Evolutionary conservation across 2,888 invertebrate species (phyloP).

Genomic region (Dynastes grantii): DNA sequence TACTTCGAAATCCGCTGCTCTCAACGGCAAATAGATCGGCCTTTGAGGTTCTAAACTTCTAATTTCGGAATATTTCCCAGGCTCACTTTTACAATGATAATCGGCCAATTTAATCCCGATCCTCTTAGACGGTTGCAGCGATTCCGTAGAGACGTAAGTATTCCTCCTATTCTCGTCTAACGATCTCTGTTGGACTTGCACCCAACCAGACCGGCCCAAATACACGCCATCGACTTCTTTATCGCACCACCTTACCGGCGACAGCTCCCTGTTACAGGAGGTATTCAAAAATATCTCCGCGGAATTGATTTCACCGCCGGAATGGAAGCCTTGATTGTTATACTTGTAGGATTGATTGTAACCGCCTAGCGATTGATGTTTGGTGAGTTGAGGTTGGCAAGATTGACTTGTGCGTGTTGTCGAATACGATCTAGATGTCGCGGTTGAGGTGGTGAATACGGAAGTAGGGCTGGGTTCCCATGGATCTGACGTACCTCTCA

Average conservation of each 20-base stretch:
- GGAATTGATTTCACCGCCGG: slow-evolving; percentile 69
- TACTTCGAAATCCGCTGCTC: slow-evolving; percentile 66
- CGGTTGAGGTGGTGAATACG: slow-evolving; percentile 64
- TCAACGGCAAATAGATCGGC: slow-evolving; percentile 67
- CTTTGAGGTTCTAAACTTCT: slow-evolving; percentile 60
- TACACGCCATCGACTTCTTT: slow-evolving; percentile 76
- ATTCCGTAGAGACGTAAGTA: slow-evolving; percentile 65
- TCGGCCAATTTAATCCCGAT: slow-evolving; percentile 72
- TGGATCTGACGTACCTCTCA: slow-evolving; percentile 73
- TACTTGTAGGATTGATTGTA: slow-evolving; percentile 54
- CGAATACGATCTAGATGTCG: slow-evolving; percentile 62
- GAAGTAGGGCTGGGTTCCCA: slow-evolving; percentile 71
- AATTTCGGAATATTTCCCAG: slow-evolving; percentile 58
- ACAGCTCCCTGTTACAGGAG: slow-evolving; percentile 72
- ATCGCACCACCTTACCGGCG: slow-evolving; percentile 76
- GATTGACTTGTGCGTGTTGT: slow-evolving; percentile 58
- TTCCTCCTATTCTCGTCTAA: slow-evolving; percentile 72
- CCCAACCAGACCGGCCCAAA: slow-evolving; percentile 74
- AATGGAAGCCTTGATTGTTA: slow-evolving; percentile 60
- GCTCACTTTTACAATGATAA: slow-evolving; percentile 72
- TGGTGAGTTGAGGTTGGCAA: slow-evolving; percentile 62
- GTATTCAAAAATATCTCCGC: slow-evolving; percentile 70
- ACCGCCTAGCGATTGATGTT: slow-evolving; percentile 66
- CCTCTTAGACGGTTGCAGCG: slow-evolving; percentile 68
- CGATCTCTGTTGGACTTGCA: slow-evolving; percentile 74